Evolutionary conservation across 2,797 vertebrate genomes (phyloP).

Genomic region (Silurus lanzhouensis): DNA sequence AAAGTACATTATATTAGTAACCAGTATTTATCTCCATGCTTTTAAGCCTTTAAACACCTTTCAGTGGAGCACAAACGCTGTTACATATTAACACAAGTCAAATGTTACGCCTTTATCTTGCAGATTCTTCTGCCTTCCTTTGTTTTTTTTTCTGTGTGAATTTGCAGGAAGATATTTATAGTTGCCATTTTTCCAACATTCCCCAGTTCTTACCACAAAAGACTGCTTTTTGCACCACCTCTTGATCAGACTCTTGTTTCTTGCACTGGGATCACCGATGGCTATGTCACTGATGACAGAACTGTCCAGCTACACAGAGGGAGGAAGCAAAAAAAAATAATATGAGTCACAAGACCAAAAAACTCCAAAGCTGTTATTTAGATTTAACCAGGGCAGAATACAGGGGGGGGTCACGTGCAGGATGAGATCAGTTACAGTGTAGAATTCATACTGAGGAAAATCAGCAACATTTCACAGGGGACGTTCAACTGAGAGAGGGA

Average conservation of each 20-base stretch:
- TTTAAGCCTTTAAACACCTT: neutral
- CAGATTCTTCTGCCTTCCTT: neutral
- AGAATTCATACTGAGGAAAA: neutral
- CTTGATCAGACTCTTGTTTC: conserved; percentile 90
- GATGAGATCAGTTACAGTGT: neutral
- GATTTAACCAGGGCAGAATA: neutral
- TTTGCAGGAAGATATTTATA: neutral
- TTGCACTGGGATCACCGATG: conserved; percentile 71
- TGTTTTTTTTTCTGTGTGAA: neutral
- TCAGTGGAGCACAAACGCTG: conserved; percentile 19
- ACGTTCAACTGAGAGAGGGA: neutral
- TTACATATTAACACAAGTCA: conserved; percentile 60
- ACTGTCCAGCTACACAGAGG: conserved; percentile 83
- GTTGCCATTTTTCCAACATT: neutral
- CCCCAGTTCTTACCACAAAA: conserved; percentile 72
- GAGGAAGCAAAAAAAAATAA: neutral
- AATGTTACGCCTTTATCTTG: neutral
- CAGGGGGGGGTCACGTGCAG: neutral
- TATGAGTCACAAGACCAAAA: neutral
- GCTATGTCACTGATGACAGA: conserved; percentile 86
- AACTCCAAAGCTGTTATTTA: neutral
- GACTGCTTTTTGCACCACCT: conserved; percentile 81
- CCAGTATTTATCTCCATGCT: neutral
- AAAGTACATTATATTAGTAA: neutral
- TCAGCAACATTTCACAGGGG: neutral